Evolutionary conservation across 1,140 invertebrate species (phyloP).

Genomic region (Octopus bimaculoides): DNA sequence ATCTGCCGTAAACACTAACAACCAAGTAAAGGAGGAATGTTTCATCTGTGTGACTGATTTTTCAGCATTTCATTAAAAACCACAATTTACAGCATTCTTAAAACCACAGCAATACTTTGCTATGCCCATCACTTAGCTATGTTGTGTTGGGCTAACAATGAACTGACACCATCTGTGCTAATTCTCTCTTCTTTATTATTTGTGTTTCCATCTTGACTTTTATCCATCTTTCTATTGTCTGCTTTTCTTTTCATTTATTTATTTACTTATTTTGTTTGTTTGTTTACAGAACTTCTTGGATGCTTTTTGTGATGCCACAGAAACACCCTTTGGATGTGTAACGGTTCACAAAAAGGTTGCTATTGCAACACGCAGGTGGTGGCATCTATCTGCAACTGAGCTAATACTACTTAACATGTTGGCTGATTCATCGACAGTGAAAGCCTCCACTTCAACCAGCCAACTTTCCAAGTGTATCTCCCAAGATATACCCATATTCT

Average conservation of each 20-base stretch:
- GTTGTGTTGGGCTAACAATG: no score
- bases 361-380: conserved; percentile 77
- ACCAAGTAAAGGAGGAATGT: no score
- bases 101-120: no score
- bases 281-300: conserved; percentile 69
- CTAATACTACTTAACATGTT: conserved; percentile 71
- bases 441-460: neutral
- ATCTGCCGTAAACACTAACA: no score
- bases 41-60: no score
- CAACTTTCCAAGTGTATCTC: conserved; percentile 66
- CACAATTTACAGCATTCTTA: no score
- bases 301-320: conserved; percentile 71
- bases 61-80: no score
- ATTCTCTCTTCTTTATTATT: no score
- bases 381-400: conserved; percentile 71
- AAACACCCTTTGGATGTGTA: conserved; percentile 76
- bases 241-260: conserved; percentile 12
- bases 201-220: no score
- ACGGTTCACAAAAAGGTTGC: conserved; percentile 72
- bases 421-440: conserved; percentile 42
- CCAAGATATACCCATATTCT: conserved; percentile 76
- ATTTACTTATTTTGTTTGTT: conserved; percentile 8
- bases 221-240: neutral
- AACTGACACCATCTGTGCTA: no score
- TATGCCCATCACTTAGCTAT: no score